Conservation (phyloP, 2,797 vertebrate genomes). For the Pteronotus mesoamericanus region DNA sequence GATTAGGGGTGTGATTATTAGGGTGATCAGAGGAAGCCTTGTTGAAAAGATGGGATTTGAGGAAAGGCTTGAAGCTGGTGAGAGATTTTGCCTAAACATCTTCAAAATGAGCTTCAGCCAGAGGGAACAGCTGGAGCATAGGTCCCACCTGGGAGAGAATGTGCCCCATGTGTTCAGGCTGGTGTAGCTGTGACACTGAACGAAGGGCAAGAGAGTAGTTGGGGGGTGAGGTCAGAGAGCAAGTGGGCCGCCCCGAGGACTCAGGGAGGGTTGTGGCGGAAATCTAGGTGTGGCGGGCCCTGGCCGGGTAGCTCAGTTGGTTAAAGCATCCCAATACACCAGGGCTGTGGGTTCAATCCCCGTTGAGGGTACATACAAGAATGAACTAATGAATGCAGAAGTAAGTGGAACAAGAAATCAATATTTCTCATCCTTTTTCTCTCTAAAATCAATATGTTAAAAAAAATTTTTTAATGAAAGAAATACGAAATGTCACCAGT, state of each 20-base stretch:
- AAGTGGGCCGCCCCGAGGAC: background rate
- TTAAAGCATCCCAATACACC: background rate
- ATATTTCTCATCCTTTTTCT: background rate
- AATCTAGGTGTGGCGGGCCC: background rate
- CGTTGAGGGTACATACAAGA: background rate
- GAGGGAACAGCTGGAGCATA: background rate
- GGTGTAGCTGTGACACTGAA: background rate
- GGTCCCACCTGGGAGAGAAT: rapidly evolving
- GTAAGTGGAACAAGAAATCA: background rate
- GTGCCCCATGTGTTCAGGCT: background rate
- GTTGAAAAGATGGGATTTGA: background rate
- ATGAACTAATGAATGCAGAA: background rate
- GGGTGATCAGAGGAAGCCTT: background rate
- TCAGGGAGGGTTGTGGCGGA: background rate
- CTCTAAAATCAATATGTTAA: background rate
- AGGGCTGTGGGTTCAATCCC: background rate
- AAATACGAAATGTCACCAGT: background rate
- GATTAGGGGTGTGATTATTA: background rate
- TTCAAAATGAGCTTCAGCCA: background rate
- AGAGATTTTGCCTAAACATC: background rate
- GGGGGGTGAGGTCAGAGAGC: background rate
- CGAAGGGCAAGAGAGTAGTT: no score
- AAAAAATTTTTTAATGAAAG: background rate
- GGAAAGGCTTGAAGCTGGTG: background rate
- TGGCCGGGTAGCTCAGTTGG: background rate